phyloP scores from a whole-genome alignment of 2,888 invertebrate species.

The Cephus runcator region DNA sequence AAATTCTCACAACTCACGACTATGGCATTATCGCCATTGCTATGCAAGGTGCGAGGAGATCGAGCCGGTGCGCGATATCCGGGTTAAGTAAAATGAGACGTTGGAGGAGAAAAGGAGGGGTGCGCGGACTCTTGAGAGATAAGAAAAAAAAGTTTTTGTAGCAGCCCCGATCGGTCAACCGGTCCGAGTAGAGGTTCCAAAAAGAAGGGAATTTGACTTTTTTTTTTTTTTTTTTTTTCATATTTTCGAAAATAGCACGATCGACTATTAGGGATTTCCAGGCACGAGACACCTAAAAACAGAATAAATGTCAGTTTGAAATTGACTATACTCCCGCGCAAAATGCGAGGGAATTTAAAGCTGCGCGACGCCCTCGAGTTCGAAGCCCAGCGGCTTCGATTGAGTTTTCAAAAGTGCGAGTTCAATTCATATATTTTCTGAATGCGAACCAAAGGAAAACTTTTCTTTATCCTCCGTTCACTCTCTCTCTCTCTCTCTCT shows the following conservation, averaged over 20 bases:
- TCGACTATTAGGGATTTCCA: neutral
- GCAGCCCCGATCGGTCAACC: too few species aligned
- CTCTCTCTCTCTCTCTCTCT: neutral
- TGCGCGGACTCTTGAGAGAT: too few species aligned
- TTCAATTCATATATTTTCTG: constrained; percentile 27
- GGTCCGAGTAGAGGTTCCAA: too few species aligned
- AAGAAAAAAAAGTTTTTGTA: too few species aligned
- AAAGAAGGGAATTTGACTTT: too few species aligned
- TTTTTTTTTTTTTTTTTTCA: too few species aligned
- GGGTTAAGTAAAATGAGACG: neutral
- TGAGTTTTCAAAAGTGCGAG: constrained; percentile 34
- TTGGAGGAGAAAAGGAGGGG: too few species aligned
- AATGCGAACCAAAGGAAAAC: constrained; percentile 23
- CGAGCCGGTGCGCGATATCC: neutral
- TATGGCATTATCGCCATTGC: neutral
- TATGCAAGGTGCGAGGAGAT: neutral
- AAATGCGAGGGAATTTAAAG: constrained; percentile 44
- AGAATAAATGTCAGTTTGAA: constrained; percentile 24
- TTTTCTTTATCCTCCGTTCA: constrained; percentile 15
- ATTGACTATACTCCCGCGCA: constrained; percentile 43
- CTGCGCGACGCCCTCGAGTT: constrained; percentile 19
- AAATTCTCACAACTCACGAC: neutral
- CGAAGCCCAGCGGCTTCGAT: constrained; percentile 18
- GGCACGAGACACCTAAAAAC: neutral
- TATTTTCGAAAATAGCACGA: neutral